Evolutionary conservation across 2,113 vertebrate species (phyloP), one percentile per base, ranked within the genome.

Genomic region (Phodopus roborovskii): DNA sequence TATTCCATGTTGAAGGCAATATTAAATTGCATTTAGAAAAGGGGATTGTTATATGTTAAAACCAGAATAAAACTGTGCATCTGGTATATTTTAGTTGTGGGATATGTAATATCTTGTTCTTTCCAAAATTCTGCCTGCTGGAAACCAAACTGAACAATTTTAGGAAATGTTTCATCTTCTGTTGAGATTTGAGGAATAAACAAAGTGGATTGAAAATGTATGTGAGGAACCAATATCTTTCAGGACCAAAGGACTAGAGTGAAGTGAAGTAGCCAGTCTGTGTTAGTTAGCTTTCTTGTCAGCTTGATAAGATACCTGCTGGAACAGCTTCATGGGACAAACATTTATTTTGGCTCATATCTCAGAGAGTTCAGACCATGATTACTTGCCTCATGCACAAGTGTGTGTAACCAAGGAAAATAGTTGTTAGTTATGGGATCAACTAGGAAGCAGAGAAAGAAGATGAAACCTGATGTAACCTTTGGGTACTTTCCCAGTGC

Each of bases 71-170:
- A 98, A 96, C 96, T 96, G 90, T 89, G 98, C 98, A 98, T 98
- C 98, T 98, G 98, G 97, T 98, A 98, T 98, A 98, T 98, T 98
- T 98, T 98, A 98, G 98, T 98, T 97, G 97, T 96, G 97, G 98
- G 97, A 98, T 96, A 98, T 98, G 97, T 94, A 98, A 98, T 98
- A 98, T 98, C 97, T 97, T 97, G 96, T 79, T 97, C 96, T 95
- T 97, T 96, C 96, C 95, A 97, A 95, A 98, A 98, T 98, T 95
- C 97, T 98, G 97, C 98, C 98, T 97, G 97, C 98, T 97, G 97
- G 97, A 98, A 98, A 98, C 96, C 96, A 97, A 98, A 97, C 92
- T 97, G 98, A 98, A 98, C 98, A 98, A 98, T 97, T 98, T 98
- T 98, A 98, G 98, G 98, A 98, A 98, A 97, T 98, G 87, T 98